These are phyloP conservation scores for Caenorhabditis brenneri DNA, from an alignment of 1,140 invertebrate genomes.

Conservation along the genomic window DNA sequence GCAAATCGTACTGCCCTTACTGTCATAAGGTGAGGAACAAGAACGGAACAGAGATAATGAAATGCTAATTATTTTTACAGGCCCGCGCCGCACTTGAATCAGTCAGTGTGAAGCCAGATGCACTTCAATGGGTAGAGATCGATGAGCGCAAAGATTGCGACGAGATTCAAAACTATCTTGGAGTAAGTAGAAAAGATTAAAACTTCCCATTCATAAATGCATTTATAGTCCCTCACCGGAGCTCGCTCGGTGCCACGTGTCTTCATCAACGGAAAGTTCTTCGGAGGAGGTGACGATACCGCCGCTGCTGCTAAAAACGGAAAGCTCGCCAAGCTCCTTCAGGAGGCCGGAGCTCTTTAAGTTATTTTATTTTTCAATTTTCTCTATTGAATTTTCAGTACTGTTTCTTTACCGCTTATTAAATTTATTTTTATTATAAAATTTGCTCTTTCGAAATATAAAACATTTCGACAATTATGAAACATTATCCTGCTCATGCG, in stretches of 20 bases:
- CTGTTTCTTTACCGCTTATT: no score
- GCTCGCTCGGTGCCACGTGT: slow-evolving; percentile 85
- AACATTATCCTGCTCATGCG: not conserved
- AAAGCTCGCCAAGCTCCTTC: slow-evolving; percentile 43
- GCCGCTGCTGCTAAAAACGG: slow-evolving; percentile 65
- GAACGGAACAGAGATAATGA: no score
- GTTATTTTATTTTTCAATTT: not conserved
- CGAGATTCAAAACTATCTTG: slow-evolving; percentile 81
- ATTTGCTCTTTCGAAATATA: not conserved
- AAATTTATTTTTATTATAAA: no score
- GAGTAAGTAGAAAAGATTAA: slow-evolving; percentile 56
- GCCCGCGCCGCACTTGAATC: slow-evolving; percentile 75
- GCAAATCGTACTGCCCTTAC: slow-evolving; percentile 86
- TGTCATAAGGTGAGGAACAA: slow-evolving; percentile 78
- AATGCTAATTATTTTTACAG: no score
- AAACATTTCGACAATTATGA: not conserved
- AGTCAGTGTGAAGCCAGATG: slow-evolving; percentile 73
- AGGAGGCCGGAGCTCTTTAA: slow-evolving; percentile 44
- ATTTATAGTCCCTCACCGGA: slow-evolving; percentile 79
- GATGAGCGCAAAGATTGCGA: slow-evolving; percentile 80
- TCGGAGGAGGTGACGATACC: slow-evolving; percentile 89
- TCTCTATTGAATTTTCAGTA: no score
- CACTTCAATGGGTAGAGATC: slow-evolving; percentile 81
- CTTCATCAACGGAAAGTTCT: slow-evolving; percentile 82
- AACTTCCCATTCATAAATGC: not conserved